Conservation (phyloP, 2,113 vertebrate species). For the Andinoacara biseriatus region DNA sequence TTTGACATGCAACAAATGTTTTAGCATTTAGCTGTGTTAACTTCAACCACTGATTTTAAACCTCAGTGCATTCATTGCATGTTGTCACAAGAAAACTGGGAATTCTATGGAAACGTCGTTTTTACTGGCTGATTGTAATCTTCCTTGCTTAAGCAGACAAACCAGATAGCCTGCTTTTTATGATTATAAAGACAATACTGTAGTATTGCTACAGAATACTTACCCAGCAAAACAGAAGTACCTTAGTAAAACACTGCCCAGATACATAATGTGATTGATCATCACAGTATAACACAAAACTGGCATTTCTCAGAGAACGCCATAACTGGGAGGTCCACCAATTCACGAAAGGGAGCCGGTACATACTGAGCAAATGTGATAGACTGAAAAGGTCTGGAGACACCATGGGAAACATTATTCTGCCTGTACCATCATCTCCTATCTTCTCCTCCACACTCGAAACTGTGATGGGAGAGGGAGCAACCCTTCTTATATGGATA, state of each 20-base stretch:
- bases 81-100: constrained; percentile 12
- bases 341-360: too few species aligned
- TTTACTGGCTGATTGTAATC: not conserved
- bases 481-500: too few species aligned
- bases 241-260: not conserved
- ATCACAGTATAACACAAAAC: not conserved
- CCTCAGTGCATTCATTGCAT: not conserved
- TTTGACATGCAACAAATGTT: not conserved
- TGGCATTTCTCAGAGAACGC: too few species aligned
- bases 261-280: not conserved
- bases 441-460: too few species aligned
- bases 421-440: too few species aligned
- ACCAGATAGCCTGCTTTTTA: not conserved
- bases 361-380: too few species aligned
- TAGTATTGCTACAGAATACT: not conserved
- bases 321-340: too few species aligned
- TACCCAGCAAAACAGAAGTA: not conserved
- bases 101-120: constrained; percentile 23
- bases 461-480: too few species aligned
- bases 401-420: too few species aligned
- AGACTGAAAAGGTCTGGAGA: too few species aligned
- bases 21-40: not conserved
- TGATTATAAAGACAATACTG: not conserved
- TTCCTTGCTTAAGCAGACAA: not conserved
- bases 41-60: constrained; percentile 9